Evolutionary conservation across 2,797 vertebrate genomes (phyloP).

Genomic region (Sebastes steindachneri): DNA sequence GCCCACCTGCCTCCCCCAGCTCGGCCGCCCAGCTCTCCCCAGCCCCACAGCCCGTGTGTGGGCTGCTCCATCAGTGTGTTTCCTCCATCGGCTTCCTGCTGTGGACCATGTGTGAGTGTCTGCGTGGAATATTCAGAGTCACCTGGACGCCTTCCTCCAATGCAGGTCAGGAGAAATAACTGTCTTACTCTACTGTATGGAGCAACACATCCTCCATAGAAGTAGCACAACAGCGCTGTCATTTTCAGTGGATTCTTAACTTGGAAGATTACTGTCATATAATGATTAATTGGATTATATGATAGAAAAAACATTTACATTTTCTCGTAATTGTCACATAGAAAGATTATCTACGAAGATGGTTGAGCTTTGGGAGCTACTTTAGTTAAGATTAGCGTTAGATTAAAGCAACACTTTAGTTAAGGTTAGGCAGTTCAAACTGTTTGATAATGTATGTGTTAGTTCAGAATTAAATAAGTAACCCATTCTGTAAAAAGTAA

Average conservation of each 20-base stretch:
- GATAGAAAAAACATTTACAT: not conserved
- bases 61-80: constrained; percentile 45
- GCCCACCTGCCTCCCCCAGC: constrained; percentile 30
- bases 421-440: not conserved
- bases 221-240: not conserved
- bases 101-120: constrained; percentile 87
- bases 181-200: not conserved
- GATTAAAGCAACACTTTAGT: not conserved
- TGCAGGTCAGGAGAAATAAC: constrained; percentile 76
- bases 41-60: constrained; percentile 31
- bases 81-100: constrained; percentile 43
- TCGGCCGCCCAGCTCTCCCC: constrained; percentile 38
- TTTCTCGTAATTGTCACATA: not conserved
- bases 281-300: not conserved
- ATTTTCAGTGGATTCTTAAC: not conserved
- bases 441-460: not conserved
- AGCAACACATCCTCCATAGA: not conserved
- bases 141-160: constrained; percentile 83
- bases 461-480: not conserved
- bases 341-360: not conserved
- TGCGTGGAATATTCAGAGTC: constrained; percentile 85
- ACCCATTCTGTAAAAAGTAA: not conserved
- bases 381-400: too few species aligned
- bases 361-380: not conserved
- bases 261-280: not conserved